Base-by-base conservation (phyloP, 2,888 invertebrate species). In the Pogonocherus hispidulus region DNA sequence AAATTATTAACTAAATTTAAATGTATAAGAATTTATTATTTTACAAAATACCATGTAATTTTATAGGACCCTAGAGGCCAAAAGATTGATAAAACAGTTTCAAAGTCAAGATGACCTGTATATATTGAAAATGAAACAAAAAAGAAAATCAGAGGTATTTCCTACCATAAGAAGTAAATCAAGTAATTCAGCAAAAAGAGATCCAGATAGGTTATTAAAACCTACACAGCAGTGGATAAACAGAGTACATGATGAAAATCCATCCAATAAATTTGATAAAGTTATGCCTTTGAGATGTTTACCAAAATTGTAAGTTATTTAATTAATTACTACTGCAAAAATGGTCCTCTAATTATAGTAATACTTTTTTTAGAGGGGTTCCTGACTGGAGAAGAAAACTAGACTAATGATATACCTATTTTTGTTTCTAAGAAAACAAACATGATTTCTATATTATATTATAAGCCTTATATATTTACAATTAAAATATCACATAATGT, bases 161-260 rank as follows among this genome's bases (percentile, higher is more conserved):
- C 64, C 59, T 56, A 67, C 63, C 9, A 47, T 69, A 20, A 74
- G 77, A 62, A 77, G 74, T 14, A 78, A 77, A 72, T 79, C 76
- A 3, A 77, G 75, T 60, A 66, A 74, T 37, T 9, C 70, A 20
- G 71, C 69, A 0, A 47, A 60, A 23, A 76, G 84, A 72, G 82
- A 86, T 78, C 84, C 84, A 8, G 64, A 76, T 3, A 74, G 85
- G 67, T 16, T 86, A 11, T 73, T 84, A 9, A 78, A 82, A 74
- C 84, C 86, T 1, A 86, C 86, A 0, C 78, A 81, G 63, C 84
- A 84, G 67, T 86, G 86, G 86, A 73, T 81, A n/a, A 76, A 80
- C 44, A 65, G 75, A 46, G 75, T 78, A 9, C 73, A 73, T 32
- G 77, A 75, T 67, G 67, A 73, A 32, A 71, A 65, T 44, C 11